phyloP scores from a whole-genome alignment of 2,888 invertebrate genomes.

The Cylindroiulus punctatus region DNA sequence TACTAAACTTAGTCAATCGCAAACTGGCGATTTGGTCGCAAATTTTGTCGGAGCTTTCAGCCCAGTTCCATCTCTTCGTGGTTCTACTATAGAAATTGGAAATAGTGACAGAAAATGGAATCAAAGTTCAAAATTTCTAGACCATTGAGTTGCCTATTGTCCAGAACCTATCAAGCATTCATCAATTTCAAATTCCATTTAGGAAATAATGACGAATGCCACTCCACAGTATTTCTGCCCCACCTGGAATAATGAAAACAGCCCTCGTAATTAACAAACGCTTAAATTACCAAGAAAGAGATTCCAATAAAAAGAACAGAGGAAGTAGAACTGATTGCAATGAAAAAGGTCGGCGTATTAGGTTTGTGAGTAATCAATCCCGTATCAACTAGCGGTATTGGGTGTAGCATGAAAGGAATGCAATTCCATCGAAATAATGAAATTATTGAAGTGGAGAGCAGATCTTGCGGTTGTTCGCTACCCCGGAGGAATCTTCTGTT shows the following conservation, averaged over 20 bases:
- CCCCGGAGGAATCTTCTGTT: background rate
- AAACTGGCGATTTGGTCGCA: no score
- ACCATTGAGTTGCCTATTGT: no score
- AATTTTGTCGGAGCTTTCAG: no score
- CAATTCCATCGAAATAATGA: slow-evolving; percentile 14
- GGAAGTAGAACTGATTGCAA: background rate
- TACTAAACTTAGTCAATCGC: no score
- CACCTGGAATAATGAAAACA: background rate
- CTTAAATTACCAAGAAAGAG: background rate
- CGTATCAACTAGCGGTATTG: background rate
- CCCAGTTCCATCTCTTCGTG: no score
- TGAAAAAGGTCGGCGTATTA: background rate
- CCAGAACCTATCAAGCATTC: no score
- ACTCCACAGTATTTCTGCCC: no score
- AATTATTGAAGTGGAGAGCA: slow-evolving; percentile 45
- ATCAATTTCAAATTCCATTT: no score
- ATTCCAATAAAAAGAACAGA: background rate
- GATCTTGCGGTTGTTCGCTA: background rate
- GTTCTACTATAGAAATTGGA: no score
- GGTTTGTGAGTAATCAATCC: background rate
- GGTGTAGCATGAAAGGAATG: background rate
- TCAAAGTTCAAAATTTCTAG: no score
- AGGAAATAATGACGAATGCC: no score
- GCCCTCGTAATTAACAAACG: background rate
- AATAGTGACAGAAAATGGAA: no score